Evolutionary conservation across 2,888 invertebrate genomes (phyloP).

Genomic region (Cephalotes varians): DNA sequence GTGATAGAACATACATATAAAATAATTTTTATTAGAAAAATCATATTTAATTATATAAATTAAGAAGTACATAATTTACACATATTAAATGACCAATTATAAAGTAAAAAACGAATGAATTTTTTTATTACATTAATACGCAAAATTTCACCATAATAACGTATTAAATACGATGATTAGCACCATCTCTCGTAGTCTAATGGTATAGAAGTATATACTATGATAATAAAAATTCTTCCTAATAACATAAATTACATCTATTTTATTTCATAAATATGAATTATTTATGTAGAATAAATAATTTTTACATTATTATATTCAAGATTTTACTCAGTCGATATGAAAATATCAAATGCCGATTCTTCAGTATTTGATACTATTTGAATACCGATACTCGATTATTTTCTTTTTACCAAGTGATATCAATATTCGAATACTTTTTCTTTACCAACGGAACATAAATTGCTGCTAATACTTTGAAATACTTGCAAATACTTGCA

Average conservation of each 20-base stretch:
- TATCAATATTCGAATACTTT: neutral
- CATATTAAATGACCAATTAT: neutral
- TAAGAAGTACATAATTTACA: neutral
- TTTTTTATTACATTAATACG: neutral
- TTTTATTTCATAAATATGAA: neutral
- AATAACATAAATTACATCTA: neutral
- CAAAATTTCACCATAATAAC: neutral
- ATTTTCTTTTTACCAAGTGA: neutral
- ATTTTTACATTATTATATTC: neutral
- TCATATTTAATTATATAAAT: neutral
- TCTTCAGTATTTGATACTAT: neutral
- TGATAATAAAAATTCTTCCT: neutral
- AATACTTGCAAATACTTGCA: neutral
- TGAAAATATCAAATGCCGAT: neutral
- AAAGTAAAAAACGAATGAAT: neutral
- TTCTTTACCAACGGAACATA: slow-evolving; percentile 12
- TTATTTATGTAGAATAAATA: neutral
- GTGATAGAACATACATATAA: neutral
- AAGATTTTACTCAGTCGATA: neutral
- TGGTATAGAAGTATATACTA: neutral
- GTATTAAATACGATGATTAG: neutral
- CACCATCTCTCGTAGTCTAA: slow-evolving; percentile 11
- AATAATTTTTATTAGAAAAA: neutral
- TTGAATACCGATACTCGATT: neutral
- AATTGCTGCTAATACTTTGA: neutral